Conservation (phyloP, 2,888 invertebrate genomes). For the Nephrotoma flavescens region DNA sequence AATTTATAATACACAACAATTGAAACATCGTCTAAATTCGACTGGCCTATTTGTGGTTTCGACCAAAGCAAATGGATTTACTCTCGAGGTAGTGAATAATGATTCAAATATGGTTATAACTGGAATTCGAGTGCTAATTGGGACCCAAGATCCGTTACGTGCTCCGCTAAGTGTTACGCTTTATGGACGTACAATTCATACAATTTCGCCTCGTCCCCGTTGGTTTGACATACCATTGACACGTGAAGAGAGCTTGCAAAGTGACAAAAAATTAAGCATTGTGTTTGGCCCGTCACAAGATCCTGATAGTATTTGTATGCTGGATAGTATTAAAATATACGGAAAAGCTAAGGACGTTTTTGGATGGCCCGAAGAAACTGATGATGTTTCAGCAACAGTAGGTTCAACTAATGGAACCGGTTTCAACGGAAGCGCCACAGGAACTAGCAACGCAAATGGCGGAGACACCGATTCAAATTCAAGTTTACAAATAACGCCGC, state of each 20-base stretch:
- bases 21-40: constrained; percentile 59
- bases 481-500: constrained; percentile 24
- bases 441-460: constrained; percentile 17
- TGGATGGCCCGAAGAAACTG: constrained; percentile 93
- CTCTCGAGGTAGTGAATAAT: constrained; percentile 72
- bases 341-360: constrained; percentile 91
- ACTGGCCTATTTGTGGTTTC: constrained; percentile 84
- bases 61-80: constrained; percentile 79
- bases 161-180: constrained; percentile 26
- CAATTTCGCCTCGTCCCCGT: constrained; percentile 57
- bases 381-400: constrained; percentile 40
- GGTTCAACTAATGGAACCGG: constrained; percentile 26
- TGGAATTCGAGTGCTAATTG: constrained; percentile 73
- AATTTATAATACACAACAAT: constrained; percentile 84
- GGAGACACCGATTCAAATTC: constrained; percentile 22
- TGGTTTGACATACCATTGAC: constrained; percentile 96
- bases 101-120: constrained; percentile 82
- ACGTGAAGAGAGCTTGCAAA: constrained; percentile 80
- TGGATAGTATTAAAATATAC: constrained; percentile 89
- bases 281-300: constrained; percentile 76
- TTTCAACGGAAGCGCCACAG: constrained; percentile 12
- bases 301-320: constrained; percentile 76
- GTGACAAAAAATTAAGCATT: constrained; percentile 78
- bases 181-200: constrained; percentile 52
- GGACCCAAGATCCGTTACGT: constrained; percentile 34